phyloP scores from a whole-genome alignment of 2,113 vertebrate species.

The Uria aalge region DNA sequence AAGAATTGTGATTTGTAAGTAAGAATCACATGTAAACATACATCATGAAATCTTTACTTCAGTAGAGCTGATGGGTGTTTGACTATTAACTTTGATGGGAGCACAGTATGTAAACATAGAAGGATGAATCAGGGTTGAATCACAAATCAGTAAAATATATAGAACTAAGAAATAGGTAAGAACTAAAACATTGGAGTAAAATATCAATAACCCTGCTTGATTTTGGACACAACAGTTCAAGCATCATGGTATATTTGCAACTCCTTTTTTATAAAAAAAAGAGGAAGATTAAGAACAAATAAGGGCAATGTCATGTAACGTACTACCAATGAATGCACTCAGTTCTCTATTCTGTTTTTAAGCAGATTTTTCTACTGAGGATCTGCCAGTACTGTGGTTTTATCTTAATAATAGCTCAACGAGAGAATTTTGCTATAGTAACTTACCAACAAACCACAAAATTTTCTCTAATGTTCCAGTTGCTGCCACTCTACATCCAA shows the following conservation, averaged over 20 bases:
- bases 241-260: neutral
- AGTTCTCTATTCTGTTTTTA: neutral
- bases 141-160: neutral
- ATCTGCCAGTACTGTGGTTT: neutral
- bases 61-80: neutral
- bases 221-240: neutral
- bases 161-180: neutral
- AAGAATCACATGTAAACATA: neutral
- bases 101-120: neutral
- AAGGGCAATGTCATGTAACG: neutral
- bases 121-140: neutral
- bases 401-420: neutral
- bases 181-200: neutral
- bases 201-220: neutral
- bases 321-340: neutral
- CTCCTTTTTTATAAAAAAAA: neutral
- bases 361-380: neutral
- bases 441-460: neutral
- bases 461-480: neutral
- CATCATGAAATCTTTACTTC: neutral
- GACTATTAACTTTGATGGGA: neutral
- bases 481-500: neutral
- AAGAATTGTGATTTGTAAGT: neutral
- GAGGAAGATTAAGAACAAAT: neutral
- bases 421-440: neutral